These are phyloP conservation scores for Propithecus perrieri DNA, from an alignment of 2,797 vertebrate species.

Conservation along the genomic window DNA sequence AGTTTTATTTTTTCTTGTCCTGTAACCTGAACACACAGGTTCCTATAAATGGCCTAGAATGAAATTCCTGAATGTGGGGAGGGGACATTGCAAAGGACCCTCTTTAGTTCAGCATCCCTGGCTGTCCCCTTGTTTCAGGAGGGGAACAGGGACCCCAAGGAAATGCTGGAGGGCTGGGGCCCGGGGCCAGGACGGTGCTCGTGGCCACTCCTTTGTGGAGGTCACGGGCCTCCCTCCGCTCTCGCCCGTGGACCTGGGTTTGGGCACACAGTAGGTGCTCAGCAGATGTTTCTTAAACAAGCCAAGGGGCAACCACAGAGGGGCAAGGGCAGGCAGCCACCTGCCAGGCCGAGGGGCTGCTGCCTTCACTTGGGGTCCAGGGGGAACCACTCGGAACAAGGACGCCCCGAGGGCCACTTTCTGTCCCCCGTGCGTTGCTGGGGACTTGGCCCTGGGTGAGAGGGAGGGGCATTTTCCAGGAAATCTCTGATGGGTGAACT, in stretches of 20 bases:
- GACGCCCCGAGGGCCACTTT: accelerated
- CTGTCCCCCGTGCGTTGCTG: accelerated
- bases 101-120: not conserved
- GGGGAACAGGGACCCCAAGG: not conserved
- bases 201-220: not conserved
- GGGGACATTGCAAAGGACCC: accelerated
- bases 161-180: accelerated
- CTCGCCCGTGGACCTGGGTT: not conserved
- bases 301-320: not conserved
- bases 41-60: not conserved
- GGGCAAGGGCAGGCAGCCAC: not conserved
- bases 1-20: not conserved
- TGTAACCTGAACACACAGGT: not conserved
- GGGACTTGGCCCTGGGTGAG: accelerated
- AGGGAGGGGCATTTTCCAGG: not conserved
- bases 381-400: accelerated
- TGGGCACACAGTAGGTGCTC: accelerated
- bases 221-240: accelerated
- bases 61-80: not conserved
- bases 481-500: not conserved
- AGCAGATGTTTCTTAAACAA: not conserved
- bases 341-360: not conserved
- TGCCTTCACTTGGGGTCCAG: not conserved
- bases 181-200: not conserved
- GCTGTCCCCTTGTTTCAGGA: too few relatives aligned